Conservation (phyloP, 1,140 invertebrate genomes). For the Sitophilus oryzae region DNA sequence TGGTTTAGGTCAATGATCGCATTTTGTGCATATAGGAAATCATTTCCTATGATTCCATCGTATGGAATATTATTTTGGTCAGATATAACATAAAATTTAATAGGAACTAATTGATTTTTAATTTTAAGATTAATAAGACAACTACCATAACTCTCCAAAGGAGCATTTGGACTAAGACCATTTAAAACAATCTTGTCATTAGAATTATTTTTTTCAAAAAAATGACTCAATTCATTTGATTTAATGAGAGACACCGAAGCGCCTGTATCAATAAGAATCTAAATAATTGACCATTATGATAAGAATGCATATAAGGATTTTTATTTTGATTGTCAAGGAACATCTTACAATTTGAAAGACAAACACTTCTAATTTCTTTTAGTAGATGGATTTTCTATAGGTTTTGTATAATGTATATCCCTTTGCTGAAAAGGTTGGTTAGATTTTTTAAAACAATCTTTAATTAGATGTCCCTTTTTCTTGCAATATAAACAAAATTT, state of each 20-base stretch:
- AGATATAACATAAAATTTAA: neutral
- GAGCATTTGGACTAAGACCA: too few relatives aligned
- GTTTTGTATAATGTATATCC: neutral
- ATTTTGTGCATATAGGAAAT: too few relatives aligned
- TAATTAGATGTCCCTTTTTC: neutral
- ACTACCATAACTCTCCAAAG: too few relatives aligned
- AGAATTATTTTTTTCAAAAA: neutral
- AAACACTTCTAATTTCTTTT: neutral
- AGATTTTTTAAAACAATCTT: slow-evolving; percentile 1
- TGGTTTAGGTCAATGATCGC: too few relatives aligned
- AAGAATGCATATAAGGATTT: too few relatives aligned
- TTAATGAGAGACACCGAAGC: neutral
- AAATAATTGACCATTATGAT: neutral
- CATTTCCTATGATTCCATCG: too few relatives aligned
- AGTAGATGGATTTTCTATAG: neutral
- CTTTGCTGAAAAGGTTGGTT: neutral
- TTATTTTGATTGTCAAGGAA: too few relatives aligned
- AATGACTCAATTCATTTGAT: neutral
- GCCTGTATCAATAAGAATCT: neutral
- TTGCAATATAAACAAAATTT: neutral
- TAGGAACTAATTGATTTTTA: neutral
- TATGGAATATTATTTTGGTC: neutral
- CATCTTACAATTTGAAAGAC: too few relatives aligned
- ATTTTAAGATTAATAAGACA: too few relatives aligned
- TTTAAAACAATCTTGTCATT: neutral